These are phyloP conservation scores for Caradrina clavipalpis DNA, from an alignment of 2,888 invertebrate genomes.

Conservation along the genomic window DNA sequence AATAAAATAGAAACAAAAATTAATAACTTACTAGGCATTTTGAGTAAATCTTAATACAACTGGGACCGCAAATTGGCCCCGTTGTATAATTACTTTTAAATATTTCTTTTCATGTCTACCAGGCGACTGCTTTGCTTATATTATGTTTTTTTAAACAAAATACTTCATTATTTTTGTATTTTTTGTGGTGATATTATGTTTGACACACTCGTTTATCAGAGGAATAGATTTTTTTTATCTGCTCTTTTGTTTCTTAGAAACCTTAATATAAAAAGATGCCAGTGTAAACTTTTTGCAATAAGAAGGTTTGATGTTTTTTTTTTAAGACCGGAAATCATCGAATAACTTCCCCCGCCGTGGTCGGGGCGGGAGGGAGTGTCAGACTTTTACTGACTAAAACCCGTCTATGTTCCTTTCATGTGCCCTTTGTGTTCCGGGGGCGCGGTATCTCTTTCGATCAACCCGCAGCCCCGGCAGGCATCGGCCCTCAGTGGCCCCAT, in stretches of 20 bases:
- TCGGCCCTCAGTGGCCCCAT: no score
- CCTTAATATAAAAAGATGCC: background rate
- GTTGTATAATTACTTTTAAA: constrained; percentile 6
- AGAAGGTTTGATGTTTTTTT: constrained; percentile 9
- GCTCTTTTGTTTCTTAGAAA: constrained; percentile 30
- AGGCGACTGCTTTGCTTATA: background rate
- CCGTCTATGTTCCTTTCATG: no score
- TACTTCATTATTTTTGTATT: constrained; percentile 18
- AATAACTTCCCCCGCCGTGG: no score
- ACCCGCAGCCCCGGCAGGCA: no score
- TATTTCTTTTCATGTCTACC: constrained; percentile 19
- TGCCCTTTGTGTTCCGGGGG: no score
- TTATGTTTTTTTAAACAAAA: constrained; percentile 1
- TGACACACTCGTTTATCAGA: background rate
- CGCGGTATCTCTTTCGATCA: no score
- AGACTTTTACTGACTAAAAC: no score
- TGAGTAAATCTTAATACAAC: constrained; percentile 12
- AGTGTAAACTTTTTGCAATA: constrained; percentile 4
- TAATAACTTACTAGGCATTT: constrained; percentile 41
- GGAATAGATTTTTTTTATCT: constrained; percentile 1
- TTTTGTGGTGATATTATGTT: background rate
- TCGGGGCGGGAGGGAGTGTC: no score
- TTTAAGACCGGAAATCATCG: no score
- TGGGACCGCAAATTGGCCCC: constrained; percentile 25
- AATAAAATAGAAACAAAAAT: constrained; percentile 5